Evolutionary conservation across 1,140 invertebrate species (phyloP).

Genomic region (Holotrichia oblita): DNA sequence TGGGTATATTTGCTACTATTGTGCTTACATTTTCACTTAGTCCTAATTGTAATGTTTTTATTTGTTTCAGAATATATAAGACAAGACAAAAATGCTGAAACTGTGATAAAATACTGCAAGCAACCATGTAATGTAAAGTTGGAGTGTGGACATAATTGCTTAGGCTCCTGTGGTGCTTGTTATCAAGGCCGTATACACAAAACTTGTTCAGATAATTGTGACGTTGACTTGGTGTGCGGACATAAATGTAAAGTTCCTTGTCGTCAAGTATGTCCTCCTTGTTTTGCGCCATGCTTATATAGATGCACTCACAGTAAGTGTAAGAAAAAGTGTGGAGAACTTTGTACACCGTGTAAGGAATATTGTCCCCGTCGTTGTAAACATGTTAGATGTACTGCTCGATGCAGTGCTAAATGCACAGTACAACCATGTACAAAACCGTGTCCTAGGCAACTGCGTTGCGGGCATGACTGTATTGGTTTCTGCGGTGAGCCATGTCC

Average conservation of each 20-base stretch:
- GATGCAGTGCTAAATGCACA: conserved; percentile 67
- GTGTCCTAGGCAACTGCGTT: conserved; percentile 63
- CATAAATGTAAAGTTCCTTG: conserved; percentile 73
- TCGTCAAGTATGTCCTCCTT: conserved; percentile 70
- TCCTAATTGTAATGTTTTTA: neutral
- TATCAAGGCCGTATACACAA: conserved; percentile 70
- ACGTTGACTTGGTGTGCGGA: conserved; percentile 69
- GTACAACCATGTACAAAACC: conserved; percentile 64
- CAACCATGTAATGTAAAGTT: conserved; percentile 62
- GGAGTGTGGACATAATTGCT: conserved; percentile 69
- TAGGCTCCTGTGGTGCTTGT: conserved; percentile 69
- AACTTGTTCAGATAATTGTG: conserved; percentile 69
- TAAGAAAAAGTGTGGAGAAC: conserved; percentile 66
- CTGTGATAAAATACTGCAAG: conserved; percentile 59
- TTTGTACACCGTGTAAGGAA: conserved; percentile 69
- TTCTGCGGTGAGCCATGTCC: conserved; percentile 74
- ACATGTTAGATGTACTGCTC: conserved; percentile 67
- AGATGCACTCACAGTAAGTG: conserved; percentile 69
- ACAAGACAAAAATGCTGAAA: neutral
- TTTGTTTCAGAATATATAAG: neutral
- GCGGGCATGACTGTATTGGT: conserved; percentile 71
- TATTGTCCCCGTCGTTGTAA: conserved; percentile 62
- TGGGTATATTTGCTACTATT: neutral
- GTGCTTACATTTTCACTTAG: neutral
- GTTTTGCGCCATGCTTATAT: conserved; percentile 66